Evolutionary conservation across 2,888 invertebrate species (phyloP), one percentile per base, ranked within the genome.

Genomic region (Anagyrus pseudococci): DNA sequence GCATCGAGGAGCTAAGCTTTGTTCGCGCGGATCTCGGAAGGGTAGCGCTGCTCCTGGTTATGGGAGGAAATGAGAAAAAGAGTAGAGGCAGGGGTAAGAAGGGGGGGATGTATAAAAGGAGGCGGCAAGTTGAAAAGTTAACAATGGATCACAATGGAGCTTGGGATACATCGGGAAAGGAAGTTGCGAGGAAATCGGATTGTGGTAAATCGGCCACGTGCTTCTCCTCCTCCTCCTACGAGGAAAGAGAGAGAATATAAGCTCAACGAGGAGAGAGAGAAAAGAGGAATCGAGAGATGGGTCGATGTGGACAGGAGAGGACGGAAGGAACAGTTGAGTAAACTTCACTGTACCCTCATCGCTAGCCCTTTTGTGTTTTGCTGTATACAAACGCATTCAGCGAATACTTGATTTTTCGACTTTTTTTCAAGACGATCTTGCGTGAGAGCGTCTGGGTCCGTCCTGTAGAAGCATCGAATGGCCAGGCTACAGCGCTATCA

Each of bases 141-240:
- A 59, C 59, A 59, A 59, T 59, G 50, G 40, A 10, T 25, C 25
- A 52, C 59, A 52, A 53, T 53, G 46, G 52, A 53, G 25, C 22
- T 19, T 29, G 4, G 59, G 47, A 53, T 52, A 53, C 59, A 46
- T 53, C 46, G 59, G 33, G 40, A 50, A 44, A 46, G 33, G 26
- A 44, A 59, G 17, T 52, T 52, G 23, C 46, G 23, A 19, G 43
- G 22, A 49, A 59, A 52, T 59, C 52, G 53, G 37, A 59, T 59
- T 59, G 53, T 37, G 53, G 59, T 59, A 52, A 59, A 53, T 59
- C 52, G 52, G 59, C 33, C 53, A 46, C 49, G 49, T 43, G 58
- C 58, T 29, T n/a, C n/a, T n/a, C n/a, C n/a, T n/a, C n/a, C n/a
- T n/a, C n/a, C n/a, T n/a, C n/a, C n/a, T n/a, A n/a, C n/a, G n/a